Conservation (phyloP, 2,888 invertebrate species). For the Cantharis nigra region DNA sequence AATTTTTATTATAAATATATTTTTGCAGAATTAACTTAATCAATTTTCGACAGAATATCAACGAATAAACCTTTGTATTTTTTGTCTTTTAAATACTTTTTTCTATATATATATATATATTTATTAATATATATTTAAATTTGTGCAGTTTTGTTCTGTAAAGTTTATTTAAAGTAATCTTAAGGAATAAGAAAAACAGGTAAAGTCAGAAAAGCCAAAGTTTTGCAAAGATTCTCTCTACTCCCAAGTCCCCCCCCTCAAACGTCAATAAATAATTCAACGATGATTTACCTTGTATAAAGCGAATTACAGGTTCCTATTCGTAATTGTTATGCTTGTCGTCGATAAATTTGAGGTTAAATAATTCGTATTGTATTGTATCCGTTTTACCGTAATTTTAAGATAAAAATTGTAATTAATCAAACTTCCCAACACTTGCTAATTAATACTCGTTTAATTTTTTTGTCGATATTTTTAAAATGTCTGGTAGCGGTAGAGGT, state of each 20-base stretch:
- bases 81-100: too few relatives aligned
- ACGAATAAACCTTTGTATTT: too few relatives aligned
- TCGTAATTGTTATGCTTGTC: not conserved
- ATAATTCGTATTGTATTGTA: not conserved
- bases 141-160: too few relatives aligned
- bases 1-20: not conserved
- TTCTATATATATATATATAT: too few relatives aligned
- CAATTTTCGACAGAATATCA: too few relatives aligned
- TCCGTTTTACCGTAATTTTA: not conserved
- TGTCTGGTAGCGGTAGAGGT: constrained; percentile 44
- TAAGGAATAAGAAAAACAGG: too few relatives aligned
- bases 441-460: not conserved
- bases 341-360: not conserved
- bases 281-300: not conserved
- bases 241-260: too few relatives aligned
- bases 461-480: constrained; percentile 10
- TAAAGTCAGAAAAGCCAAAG: too few relatives aligned
- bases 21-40: too few relatives aligned
- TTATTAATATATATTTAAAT: too few relatives aligned
- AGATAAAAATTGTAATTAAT: not conserved
- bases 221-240: too few relatives aligned
- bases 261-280: not conserved
- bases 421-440: not conserved
- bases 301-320: not conserved
- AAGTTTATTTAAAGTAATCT: too few relatives aligned